Percentiles rank a stretch among this genome's conserved stretches.
Evolutionary conservation across 1,140 invertebrate genomes (phyloP).

Genomic region (Lysiphlebus fabarum): DNA sequence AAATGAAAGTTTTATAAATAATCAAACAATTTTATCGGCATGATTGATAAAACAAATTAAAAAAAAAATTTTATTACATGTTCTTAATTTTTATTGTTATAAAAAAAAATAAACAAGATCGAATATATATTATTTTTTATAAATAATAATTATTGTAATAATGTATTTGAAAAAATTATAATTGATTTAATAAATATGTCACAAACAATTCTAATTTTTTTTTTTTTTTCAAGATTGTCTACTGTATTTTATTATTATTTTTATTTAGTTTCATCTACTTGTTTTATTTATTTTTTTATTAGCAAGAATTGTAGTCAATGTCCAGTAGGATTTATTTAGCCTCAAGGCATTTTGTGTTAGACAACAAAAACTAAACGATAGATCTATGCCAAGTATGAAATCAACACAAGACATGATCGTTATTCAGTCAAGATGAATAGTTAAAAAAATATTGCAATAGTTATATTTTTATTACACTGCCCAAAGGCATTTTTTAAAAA

Average conservation of each 20-base stretch:
- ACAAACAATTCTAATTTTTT: too few relatives aligned
- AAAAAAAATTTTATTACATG: too few relatives aligned
- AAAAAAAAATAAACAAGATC: too few relatives aligned
- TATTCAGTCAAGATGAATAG: conserved; percentile 25
- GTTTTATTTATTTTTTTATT: conserved; percentile 1
- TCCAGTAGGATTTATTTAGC: not conserved
- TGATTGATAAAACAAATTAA: too few relatives aligned
- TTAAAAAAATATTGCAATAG: conserved; percentile 23
- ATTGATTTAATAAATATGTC: too few relatives aligned
- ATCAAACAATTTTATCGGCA: too few relatives aligned
- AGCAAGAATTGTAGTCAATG: conserved; percentile 4
- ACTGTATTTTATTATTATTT: conserved; percentile 2
- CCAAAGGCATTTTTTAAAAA: conserved; percentile 4
- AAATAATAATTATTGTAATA: too few relatives aligned
- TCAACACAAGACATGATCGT: conserved; percentile 9
- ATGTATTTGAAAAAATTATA: too few relatives aligned
- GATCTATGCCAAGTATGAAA: conserved; percentile 23
- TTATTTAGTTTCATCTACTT: not conserved
- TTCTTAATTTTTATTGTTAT: too few relatives aligned
- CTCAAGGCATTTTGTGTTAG: not conserved
- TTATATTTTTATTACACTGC: conserved; percentile 18
- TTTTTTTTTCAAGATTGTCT: not conserved
- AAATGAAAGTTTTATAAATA: too few relatives aligned
- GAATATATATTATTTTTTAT: too few relatives aligned
- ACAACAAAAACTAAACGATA: conserved; percentile 11